Base-by-base conservation (phyloP, 2,113 vertebrate genomes). In the Limnothrissa miodon region DNA sequence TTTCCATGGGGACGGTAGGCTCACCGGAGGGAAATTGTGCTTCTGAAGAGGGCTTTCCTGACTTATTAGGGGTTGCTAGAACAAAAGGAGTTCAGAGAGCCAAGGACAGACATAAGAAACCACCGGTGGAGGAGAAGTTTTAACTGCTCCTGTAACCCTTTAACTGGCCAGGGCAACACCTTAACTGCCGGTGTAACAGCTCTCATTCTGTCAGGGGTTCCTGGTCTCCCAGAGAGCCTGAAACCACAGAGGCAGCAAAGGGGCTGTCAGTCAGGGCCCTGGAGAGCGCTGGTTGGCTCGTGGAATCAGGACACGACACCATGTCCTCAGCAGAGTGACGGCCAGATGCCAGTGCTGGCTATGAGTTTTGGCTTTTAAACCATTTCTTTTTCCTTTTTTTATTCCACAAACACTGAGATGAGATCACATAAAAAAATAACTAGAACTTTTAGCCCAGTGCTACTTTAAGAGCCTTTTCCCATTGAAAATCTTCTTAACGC, bases 141-240 rank as follows among this genome's bases (percentile, higher is more conserved):
- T 89, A 90, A 84, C 90, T 92, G 87, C 91, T 89, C 87, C 88
- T 56, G 23, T 46, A 45, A 81, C 74, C 85, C 80, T 80, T 48
- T 29, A 33, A 79, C 82, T 89, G 87, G 87, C 81, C 25, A 85
- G 86, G 88, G 89, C 70, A 89, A 84, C 83, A 89, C 86, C 83
- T 83, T 51, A 48, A 86, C 84, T 89, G 82, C 25, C 84, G 80
- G 82, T 85, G 82, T 86, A 91, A 88, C 89, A 89, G 88, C 85
- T 87, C 83, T 81, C 82, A 83, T 80, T 84, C 88, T 90, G 88
- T 88, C 91, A 90, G 83, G 90, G 89, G 86, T 82, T 81, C 56
- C 78, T 39, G 39, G 59, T 84, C 90, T 62, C 88, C 86, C 87
- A 87, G 82, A 81, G 87, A 79, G 82, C 82, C 82, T 29, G 36